Conservation (phyloP, 2,888 invertebrate genomes). For the Listrodromus nycthemerus region DNA sequence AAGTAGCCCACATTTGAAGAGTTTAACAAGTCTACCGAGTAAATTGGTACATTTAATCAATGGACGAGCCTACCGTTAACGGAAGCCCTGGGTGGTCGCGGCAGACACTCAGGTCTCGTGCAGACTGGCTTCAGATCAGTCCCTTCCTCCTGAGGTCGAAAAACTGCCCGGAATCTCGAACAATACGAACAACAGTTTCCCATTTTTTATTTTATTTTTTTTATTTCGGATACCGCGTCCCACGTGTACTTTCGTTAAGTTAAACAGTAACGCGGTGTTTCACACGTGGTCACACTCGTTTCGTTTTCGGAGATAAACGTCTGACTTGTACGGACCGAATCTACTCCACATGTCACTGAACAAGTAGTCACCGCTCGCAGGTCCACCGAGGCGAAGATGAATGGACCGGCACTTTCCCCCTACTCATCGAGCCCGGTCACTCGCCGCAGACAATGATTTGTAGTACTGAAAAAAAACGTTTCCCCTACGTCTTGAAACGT, state of each 20-base stretch:
- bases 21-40: no score
- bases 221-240: not conserved
- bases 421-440: conserved; percentile 15
- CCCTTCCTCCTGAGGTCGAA: conserved; percentile 72
- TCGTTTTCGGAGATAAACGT: not conserved
- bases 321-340: conserved; percentile 15
- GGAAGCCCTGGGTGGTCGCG: conserved; percentile 77
- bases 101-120: conserved; percentile 78
- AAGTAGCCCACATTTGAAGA: no score
- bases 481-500: not conserved
- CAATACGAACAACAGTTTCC: conserved; percentile 79
- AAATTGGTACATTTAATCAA: conserved; percentile 28
- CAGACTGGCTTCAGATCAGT: conserved; percentile 73
- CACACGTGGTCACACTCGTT: not conserved
- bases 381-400: conserved; percentile 15
- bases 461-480: conserved; percentile 1
- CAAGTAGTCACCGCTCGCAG: not conserved
- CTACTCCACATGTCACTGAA: conserved; percentile 42
- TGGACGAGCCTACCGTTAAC: conserved; percentile 73
- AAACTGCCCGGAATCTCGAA: conserved; percentile 77
- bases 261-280: conserved; percentile 3
- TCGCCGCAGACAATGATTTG: conserved; percentile 26
- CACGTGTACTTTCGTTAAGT: not conserved
- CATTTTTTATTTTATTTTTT: conserved; percentile 73
- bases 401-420: conserved; percentile 24